Evolutionary conservation across 2,888 invertebrate genomes (phyloP).

Genomic region (Polydrusus pterygomalis): DNA sequence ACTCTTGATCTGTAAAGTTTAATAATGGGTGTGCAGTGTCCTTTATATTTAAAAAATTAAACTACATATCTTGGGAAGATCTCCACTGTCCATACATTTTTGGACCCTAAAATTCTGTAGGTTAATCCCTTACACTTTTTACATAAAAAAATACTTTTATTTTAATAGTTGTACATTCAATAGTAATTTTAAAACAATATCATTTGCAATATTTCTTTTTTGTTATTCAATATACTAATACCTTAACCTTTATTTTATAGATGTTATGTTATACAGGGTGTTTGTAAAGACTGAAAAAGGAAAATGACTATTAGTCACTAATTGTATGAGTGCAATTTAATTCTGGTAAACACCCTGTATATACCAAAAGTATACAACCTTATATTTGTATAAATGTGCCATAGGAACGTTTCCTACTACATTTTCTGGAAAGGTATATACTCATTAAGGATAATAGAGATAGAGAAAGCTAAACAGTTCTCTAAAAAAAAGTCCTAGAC

Average conservation of each 20-base stretch:
- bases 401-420: slow-evolving; percentile 4
- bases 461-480: slow-evolving; percentile 13
- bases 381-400: slow-evolving; percentile 19
- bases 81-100: neutral
- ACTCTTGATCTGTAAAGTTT: too few species aligned
- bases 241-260: neutral
- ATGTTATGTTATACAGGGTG: slow-evolving; percentile 15
- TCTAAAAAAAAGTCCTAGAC: neutral
- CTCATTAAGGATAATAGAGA: slow-evolving; percentile 2
- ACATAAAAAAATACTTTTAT: slow-evolving; percentile 7
- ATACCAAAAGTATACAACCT: neutral
- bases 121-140: neutral
- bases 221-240: neutral
- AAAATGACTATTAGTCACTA: neutral
- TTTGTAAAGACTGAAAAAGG: slow-evolving; percentile 13
- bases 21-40: neutral
- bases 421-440: neutral
- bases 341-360: slow-evolving; percentile 18
- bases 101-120: neutral
- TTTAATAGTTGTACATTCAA: neutral
- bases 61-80: slow-evolving; percentile 20
- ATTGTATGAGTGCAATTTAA: neutral
- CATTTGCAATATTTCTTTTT: neutral
- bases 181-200: neutral
- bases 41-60: neutral